These are phyloP conservation scores for Danionella cerebrum DNA, from an alignment of 2,113 vertebrate genomes.

Conservation along the genomic window DNA sequence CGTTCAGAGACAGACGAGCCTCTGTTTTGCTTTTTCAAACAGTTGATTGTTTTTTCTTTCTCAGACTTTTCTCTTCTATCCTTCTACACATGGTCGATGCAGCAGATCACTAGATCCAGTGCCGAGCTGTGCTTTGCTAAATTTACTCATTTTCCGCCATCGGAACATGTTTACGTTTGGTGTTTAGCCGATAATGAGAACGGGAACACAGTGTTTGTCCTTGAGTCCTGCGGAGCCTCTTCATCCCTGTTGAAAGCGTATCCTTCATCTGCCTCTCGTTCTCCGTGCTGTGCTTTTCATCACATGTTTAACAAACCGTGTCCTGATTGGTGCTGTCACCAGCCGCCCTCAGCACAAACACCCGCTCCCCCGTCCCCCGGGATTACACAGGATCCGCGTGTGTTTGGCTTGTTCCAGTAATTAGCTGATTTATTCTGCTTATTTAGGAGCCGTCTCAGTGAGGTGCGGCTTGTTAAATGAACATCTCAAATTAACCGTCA, in stretches of 20 bases:
- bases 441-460: neutral
- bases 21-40: no score
- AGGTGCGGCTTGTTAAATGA: no score
- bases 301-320: slow-evolving; percentile 30
- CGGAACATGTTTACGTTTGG: no score
- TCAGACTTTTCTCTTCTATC: no score
- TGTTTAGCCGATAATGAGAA: no score
- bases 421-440: neutral
- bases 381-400: slow-evolving; percentile 1
- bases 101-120: no score
- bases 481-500: no score
- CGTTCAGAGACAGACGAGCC: neutral
- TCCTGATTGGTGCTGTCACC: slow-evolving; percentile 20
- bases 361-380: neutral
- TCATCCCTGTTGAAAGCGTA: neutral
- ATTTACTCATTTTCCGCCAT: no score
- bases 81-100: no score
- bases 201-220: slow-evolving; percentile 10
- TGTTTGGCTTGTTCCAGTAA: neutral
- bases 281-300: slow-evolving; percentile 17
- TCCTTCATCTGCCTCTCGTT: slow-evolving; percentile 2
- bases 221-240: neutral
- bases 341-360: slow-evolving; percentile 1
- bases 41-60: no score
- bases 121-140: no score